Evolutionary conservation across 2,888 invertebrate species (phyloP).

Genomic region (Antitype chi): DNA sequence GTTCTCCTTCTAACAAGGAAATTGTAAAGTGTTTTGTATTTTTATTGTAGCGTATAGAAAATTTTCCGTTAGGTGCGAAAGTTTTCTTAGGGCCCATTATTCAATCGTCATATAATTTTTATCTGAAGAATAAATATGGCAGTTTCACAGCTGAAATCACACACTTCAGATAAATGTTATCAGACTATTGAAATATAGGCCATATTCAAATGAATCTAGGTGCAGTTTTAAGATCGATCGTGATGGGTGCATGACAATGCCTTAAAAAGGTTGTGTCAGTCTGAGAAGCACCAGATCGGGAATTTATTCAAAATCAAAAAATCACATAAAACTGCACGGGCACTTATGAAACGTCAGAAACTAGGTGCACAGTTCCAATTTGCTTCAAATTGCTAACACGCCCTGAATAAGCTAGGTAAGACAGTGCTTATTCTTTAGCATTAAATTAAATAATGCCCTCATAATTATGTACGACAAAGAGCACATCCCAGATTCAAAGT

Average conservation of each 20-base stretch:
- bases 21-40: slow-evolving; percentile 43
- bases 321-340: no score
- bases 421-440: no score
- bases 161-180: neutral
- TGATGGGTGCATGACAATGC: no score
- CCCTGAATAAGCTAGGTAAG: no score
- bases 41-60: neutral
- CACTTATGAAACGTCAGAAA: no score
- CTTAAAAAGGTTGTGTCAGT: neutral
- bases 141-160: no score
- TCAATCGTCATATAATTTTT: neutral
- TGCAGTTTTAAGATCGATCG: neutral
- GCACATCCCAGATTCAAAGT: neutral
- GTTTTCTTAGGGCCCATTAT: neutral
- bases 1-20: slow-evolving; percentile 21
- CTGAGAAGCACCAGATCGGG: neutral
- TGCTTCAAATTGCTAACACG: no score
- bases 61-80: neutral
- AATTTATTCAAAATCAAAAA: no score
- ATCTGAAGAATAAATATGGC: neutral
- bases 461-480: neutral
- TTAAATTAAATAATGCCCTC: neutral
- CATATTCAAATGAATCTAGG: neutral
- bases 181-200: no score
- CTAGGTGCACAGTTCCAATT: no score